Conservation (phyloP, 2,888 invertebrate species). For the Agrochola lychnidis region DNA sequence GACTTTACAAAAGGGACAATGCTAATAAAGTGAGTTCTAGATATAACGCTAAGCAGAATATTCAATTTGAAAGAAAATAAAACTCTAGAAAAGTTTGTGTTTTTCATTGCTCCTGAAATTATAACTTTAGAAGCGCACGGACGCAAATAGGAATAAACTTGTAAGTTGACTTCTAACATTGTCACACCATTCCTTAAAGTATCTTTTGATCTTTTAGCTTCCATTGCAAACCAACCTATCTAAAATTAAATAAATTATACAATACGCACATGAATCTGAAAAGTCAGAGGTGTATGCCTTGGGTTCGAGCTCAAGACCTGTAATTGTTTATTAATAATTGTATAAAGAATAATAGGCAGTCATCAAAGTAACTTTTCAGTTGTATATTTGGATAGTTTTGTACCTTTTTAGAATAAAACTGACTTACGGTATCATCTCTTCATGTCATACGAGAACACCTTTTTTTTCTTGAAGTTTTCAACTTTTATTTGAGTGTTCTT, state of each 20-base stretch:
- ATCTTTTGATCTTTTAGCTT: neutral
- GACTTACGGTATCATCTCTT: neutral
- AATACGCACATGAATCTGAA: too few species aligned
- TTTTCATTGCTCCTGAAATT: slow-evolving; percentile 26
- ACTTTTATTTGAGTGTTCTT: too few species aligned
- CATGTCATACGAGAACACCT: too few species aligned
- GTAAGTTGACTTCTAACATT: neutral
- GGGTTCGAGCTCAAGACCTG: too few species aligned
- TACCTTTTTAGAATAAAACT: neutral
- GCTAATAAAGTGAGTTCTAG: neutral
- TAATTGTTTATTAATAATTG: too few species aligned
- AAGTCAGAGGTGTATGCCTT: too few species aligned
- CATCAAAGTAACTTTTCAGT: neutral
- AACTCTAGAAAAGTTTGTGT: slow-evolving; percentile 5
- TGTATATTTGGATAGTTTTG: neutral
- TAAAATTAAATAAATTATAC: neutral
- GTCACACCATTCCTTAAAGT: neutral
- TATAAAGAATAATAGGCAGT: neutral
- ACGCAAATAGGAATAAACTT: neutral
- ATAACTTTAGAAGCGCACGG: slow-evolving; percentile 11
- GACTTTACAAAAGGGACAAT: neutral
- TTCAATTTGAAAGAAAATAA: slow-evolving; percentile 23
- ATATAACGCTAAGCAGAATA: neutral
- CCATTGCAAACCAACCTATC: neutral
- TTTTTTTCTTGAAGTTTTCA: neutral